phyloP scores from a whole-genome alignment of 2,797 vertebrate species.

The Ammospiza maritima region DNA sequence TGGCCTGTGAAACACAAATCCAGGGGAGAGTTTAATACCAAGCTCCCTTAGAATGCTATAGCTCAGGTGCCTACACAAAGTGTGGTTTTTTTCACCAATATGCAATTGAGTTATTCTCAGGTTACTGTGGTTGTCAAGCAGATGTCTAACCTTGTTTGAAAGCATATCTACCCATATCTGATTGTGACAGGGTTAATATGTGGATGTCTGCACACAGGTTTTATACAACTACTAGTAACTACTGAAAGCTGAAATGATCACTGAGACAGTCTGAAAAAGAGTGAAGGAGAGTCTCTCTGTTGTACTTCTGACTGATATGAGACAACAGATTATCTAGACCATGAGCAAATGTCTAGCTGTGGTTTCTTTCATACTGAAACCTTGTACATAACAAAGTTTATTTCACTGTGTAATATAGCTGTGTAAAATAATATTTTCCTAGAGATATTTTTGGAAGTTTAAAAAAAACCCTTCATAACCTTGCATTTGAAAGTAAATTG shows the following conservation, averaged over 20 bases:
- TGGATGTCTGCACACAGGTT: background rate
- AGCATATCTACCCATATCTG: background rate
- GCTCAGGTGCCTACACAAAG: background rate
- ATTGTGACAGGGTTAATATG: background rate
- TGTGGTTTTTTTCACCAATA: background rate
- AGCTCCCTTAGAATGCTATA: conserved; percentile 17
- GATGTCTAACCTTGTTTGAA: background rate
- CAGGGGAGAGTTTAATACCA: background rate
- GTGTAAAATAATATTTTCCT: conserved; percentile 79
- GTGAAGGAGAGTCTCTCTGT: background rate
- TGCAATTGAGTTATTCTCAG: conserved; percentile 30
- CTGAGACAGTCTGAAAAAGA: background rate
- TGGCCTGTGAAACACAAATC: background rate
- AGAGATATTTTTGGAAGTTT: conserved; percentile 76
- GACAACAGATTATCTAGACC: conserved; percentile 6
- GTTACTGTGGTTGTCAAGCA: conserved; percentile 17
- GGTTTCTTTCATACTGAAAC: conserved; percentile 55
- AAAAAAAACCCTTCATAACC: conserved; percentile 52
- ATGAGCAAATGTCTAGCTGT: conserved; percentile 35
- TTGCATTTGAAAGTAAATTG: conserved; percentile 64
- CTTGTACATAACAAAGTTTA: conserved; percentile 71
- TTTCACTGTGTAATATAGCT: conserved; percentile 71
- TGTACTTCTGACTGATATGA: background rate
- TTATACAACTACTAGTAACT: background rate
- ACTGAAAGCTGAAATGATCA: background rate